phyloP scores from a whole-genome alignment of 2,888 invertebrate species.

The Thumatha senex region DNA sequence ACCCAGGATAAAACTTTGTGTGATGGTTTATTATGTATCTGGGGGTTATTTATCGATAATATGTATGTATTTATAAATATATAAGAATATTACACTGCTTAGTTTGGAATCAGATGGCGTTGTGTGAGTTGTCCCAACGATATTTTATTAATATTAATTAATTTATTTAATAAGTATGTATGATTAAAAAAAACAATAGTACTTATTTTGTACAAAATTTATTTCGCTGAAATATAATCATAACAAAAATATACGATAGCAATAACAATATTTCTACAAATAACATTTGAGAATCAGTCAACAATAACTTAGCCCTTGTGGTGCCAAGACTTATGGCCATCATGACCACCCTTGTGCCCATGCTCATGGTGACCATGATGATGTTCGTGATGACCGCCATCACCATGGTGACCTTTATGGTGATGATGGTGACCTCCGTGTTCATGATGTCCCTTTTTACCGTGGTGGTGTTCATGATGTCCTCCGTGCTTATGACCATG shows the following conservation, averaged over 20 bases:
- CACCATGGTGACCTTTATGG: conserved; percentile 90
- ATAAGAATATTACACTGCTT: too few species aligned
- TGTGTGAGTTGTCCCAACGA: too few species aligned
- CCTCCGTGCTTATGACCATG: conserved; percentile 90
- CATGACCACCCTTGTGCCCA: conserved; percentile 91
- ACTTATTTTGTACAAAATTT: conserved; percentile 21
- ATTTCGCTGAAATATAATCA: conserved; percentile 44
- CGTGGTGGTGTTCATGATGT: conserved; percentile 89
- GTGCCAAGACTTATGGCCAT: conserved; percentile 91
- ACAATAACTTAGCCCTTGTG: conserved; percentile 71
- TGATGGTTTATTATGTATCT: too few species aligned
- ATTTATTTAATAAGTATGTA: too few species aligned
- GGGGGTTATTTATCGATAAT: too few species aligned
- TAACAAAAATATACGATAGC: conserved; percentile 51
- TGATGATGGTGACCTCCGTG: conserved; percentile 90
- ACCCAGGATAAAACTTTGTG: too few species aligned
- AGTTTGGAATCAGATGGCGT: too few species aligned
- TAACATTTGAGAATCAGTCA: conserved; percentile 46
- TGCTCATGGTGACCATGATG: conserved; percentile 88
- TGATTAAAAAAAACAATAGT: too few species aligned
- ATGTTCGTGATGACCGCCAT: conserved; percentile 90
- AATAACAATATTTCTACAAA: conserved; percentile 56
- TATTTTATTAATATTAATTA: too few species aligned
- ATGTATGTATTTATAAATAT: too few species aligned
- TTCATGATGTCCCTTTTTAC: conserved; percentile 90